These are phyloP conservation scores for Pangasius djambal DNA, from an alignment of 2,797 vertebrate genomes.

Conservation along the genomic window DNA sequence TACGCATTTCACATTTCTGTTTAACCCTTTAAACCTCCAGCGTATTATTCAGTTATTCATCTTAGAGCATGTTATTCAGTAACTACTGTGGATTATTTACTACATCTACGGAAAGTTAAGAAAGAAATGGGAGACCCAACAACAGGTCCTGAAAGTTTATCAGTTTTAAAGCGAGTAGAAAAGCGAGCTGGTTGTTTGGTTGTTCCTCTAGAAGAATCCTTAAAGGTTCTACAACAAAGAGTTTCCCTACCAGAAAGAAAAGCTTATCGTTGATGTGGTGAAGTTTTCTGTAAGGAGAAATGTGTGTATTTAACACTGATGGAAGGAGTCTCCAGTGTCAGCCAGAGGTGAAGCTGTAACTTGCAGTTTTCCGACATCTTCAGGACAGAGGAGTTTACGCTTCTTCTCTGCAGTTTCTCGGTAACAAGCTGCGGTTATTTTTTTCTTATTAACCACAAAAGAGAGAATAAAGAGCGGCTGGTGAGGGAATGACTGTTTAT, in stretches of 20 bases:
- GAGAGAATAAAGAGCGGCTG: no score
- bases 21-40: neutral
- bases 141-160: neutral
- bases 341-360: no score
- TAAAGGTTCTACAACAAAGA: neutral
- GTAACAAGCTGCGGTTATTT: no score
- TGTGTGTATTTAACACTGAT: neutral
- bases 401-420: no score
- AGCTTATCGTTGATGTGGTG: neutral
- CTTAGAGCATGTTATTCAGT: neutral
- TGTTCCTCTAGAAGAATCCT: neutral
- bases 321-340: slow-evolving; percentile 2
- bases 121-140: neutral
- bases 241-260: neutral
- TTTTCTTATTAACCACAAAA: no score
- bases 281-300: neutral
- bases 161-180: neutral
- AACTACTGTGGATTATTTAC: neutral
- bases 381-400: no score
- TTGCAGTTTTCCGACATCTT: no score
- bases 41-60: neutral
- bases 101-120: neutral
- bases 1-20: neutral
- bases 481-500: no score
- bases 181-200: neutral